These are phyloP conservation scores for Aphelinus atriplicis DNA, from an alignment of 1,140 invertebrate species.

Conservation along the genomic window DNA sequence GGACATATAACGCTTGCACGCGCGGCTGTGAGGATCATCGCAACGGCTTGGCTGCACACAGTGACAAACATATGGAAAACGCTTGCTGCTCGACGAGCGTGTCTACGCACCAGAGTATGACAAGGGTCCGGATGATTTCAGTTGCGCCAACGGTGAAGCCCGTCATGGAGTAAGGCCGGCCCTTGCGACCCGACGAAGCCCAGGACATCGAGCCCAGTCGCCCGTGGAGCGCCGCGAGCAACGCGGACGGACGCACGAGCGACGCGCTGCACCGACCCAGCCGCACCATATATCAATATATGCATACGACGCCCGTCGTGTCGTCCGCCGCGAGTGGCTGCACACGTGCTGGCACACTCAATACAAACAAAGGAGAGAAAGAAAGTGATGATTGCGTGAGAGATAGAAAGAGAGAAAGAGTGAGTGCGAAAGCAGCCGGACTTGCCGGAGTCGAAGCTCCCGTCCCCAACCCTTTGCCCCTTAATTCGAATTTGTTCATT, in stretches of 20 bases:
- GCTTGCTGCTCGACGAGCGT: too few species aligned
- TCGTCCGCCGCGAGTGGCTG: too few species aligned
- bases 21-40: too few species aligned
- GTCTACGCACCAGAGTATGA: too few species aligned
- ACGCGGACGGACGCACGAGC: too few species aligned
- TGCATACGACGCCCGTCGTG: neutral
- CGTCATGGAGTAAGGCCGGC: neutral
- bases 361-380: neutral
- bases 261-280: neutral
- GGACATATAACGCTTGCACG: too few species aligned
- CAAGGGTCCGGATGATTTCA: neutral
- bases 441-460: too few species aligned
- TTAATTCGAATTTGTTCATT: too few species aligned
- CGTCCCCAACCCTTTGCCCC: too few species aligned
- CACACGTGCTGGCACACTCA: neutral
- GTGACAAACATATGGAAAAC: too few species aligned
- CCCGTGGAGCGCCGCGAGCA: too few species aligned
- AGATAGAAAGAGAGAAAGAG: neutral
- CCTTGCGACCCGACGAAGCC: neutral
- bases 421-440: neutral
- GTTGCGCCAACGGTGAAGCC: constrained; percentile 28
- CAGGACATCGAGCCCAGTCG: neutral
- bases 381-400: neutral
- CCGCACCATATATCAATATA: neutral
- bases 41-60: too few species aligned